A percentile compares a stretch with the other conserved stretches of the same genome.
Conservation (phyloP, 2,797 vertebrate species). For the Darevskia mixta region DNA sequence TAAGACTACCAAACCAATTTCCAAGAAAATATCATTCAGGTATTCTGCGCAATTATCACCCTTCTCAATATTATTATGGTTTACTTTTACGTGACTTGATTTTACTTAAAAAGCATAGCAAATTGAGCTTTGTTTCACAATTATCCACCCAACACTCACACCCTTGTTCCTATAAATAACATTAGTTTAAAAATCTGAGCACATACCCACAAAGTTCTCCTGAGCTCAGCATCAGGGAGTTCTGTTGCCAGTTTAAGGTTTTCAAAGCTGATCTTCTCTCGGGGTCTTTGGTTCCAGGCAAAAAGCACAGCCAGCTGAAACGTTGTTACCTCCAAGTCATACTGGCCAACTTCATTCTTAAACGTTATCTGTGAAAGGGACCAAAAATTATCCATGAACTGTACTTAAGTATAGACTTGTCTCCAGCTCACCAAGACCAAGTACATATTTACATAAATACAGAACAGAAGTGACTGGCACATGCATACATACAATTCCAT, state of each 20-base stretch:
- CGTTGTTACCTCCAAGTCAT: slow-evolving; percentile 97
- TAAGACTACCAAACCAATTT: background rate
- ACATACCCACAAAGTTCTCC: slow-evolving; percentile 96
- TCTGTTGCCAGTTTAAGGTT: slow-evolving; percentile 98
- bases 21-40: background rate
- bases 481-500: slow-evolving; percentile 91
- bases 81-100: no score
- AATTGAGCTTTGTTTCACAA: background rate
- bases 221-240: slow-evolving; percentile 96
- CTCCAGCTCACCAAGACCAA: background rate
- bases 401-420: slow-evolving; percentile 23
- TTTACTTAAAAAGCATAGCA: background rate
- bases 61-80: background rate
- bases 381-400: background rate
- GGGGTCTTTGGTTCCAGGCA: slow-evolving; percentile 98
- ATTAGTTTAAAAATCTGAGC: background rate
- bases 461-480: background rate
- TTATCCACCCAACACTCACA: background rate
- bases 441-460: background rate
- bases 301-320: slow-evolving; percentile 98
- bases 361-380: slow-evolving; percentile 91
- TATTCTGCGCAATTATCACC: no score
- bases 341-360: slow-evolving; percentile 98
- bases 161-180: background rate
- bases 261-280: slow-evolving; percentile 98